Percentiles rank a stretch among this genome's conserved stretches.
These are phyloP conservation scores for Campaea margaritaria DNA, from an alignment of 2,888 invertebrate genomes.

Conservation along the genomic window DNA sequence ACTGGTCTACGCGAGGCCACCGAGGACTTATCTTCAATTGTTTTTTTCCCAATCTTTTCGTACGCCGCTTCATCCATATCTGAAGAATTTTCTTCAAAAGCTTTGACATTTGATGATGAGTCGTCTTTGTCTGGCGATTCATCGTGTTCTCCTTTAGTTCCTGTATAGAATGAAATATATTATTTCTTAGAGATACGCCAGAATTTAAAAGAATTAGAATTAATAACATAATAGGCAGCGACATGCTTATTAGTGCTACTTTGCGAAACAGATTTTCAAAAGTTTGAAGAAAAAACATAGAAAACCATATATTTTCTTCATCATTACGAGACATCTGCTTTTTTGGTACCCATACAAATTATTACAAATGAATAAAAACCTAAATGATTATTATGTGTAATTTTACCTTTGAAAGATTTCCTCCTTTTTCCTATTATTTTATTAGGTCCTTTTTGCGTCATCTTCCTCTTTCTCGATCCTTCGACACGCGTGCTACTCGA, in stretches of 20 bases:
- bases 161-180: constrained; percentile 54
- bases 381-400: no score
- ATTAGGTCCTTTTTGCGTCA: constrained; percentile 45
- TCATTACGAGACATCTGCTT: no score
- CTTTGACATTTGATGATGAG: constrained; percentile 59
- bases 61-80: constrained; percentile 72
- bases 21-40: constrained; percentile 47
- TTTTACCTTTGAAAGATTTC: constrained; percentile 57
- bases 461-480: constrained; percentile 69
- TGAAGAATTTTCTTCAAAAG: constrained; percentile 80
- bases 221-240: no score
- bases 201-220: no score
- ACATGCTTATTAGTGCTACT: no score
- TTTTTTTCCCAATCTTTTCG: constrained; percentile 62
- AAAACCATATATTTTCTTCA: no score
- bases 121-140: constrained; percentile 61
- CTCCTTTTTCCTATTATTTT: constrained; percentile 45
- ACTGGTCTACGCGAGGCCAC: constrained; percentile 84
- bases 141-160: constrained; percentile 53
- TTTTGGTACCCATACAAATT: no score
- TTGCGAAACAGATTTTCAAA: no score
- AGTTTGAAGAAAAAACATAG: no score
- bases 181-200: background rate
- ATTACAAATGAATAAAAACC: no score
- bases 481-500: constrained; percentile 69